Conservation (phyloP, 1,140 invertebrate genomes). For the Sinella curviseta region DNA sequence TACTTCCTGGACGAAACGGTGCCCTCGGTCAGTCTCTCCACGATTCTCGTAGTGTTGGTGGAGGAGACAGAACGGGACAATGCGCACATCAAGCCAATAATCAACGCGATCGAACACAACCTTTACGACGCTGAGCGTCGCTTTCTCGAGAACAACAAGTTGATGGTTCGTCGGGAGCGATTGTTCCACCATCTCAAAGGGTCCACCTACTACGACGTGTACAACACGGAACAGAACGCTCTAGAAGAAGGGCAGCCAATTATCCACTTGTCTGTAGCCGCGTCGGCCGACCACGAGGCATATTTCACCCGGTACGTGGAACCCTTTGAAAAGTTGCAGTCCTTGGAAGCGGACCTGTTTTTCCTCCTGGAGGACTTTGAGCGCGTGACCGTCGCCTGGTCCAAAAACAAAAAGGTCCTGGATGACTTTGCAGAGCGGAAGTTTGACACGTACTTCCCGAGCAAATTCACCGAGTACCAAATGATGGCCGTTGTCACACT, state of each 20-base stretch:
- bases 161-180: neutral
- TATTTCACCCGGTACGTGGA: neutral
- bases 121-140: neutral
- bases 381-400: no score
- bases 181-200: neutral
- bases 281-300: neutral
- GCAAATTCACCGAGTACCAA: no score
- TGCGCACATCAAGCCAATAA: neutral
- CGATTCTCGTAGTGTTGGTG: conserved; percentile 5
- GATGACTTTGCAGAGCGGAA: neutral
- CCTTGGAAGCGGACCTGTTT: neutral
- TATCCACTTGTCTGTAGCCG: neutral
- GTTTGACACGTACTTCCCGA: neutral
- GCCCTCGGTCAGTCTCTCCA: neutral
- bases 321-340: neutral
- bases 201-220: neutral
- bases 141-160: neutral
- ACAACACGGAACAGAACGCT: no score
- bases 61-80: neutral
- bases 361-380: neutral
- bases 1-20: conserved; percentile 14
- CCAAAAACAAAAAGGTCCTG: neutral
- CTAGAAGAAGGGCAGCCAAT: neutral
- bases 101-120: neutral
- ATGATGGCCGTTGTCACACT: no score